Evolutionary conservation across 1,140 invertebrate species (phyloP).

Genomic region (Phenacoccus solenopsis): DNA sequence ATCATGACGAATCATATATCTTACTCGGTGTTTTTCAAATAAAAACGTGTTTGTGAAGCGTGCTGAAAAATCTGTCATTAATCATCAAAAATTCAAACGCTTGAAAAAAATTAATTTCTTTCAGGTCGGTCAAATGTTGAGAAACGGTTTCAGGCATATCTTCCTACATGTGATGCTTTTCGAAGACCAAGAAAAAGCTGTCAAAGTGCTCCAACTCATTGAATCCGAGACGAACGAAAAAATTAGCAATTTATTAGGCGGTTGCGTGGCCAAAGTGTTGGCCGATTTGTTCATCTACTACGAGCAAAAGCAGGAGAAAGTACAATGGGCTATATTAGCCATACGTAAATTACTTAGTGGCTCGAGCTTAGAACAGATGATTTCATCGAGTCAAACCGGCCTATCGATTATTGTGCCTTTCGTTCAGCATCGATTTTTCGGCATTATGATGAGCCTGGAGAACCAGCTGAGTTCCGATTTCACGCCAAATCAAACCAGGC

Average conservation of each 20-base stretch:
- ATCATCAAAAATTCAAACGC: too few relatives aligned
- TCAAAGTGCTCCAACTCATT: background rate
- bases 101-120: too few relatives aligned
- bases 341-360: background rate
- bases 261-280: background rate
- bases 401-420: background rate
- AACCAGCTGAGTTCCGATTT: background rate
- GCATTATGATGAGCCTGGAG: background rate
- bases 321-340: background rate
- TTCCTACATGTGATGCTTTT: background rate
- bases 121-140: background rate
- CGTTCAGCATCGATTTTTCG: background rate
- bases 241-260: background rate
- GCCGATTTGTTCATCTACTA: background rate
- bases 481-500: conserved; percentile 21
- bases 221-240: background rate
- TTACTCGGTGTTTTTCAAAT: too few relatives aligned
- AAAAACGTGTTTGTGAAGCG: too few relatives aligned
- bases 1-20: too few relatives aligned
- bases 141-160: background rate
- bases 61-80: too few relatives aligned
- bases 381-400: background rate
- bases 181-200: background rate
- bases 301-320: background rate
- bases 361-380: background rate